Base-by-base conservation (phyloP, 2,797 vertebrate species). In the Rachycentron canadum region DNA sequence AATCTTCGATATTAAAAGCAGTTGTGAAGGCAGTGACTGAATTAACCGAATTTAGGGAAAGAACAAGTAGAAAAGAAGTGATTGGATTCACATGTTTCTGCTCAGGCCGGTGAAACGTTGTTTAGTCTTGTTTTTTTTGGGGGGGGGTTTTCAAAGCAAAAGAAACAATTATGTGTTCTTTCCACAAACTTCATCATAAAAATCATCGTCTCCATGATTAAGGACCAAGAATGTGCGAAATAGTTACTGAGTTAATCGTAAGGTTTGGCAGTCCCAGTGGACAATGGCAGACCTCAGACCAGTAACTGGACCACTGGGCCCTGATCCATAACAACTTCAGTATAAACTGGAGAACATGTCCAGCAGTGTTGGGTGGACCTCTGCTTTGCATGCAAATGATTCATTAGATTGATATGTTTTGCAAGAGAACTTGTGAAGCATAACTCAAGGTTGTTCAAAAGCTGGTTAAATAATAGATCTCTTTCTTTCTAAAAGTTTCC, bases 221-320 rank as follows among this genome's bases (percentile, higher is more conserved):
- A 82, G 28, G 36, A 67, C 30, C 58, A 78, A 53, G 50, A 72
- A 28, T 62, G 76, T 75, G 64, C 68, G 52, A 67, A 83, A 75
- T 65, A 65, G 62, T 76, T 65, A 32, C 19, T 57, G 68, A 79
- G 43, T 49, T 75, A 58, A 83, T 61, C 61, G 72, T 60, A 66
- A 59, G 53, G 49, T 50, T 81, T 85, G 80, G 69, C 82, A 83
- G 73, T 59, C 26, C 50, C 23, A 65, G 59, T 63, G 76, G 75
- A 79, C 57, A 3, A 83, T 5, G 82, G 60, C 73, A 69, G 75
- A 74, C 52, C 80, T 85, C 74, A 62, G 64, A 73, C 49, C 70
- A 79, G 85, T 53, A 64, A 67, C 61, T 25, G n/a, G 1, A 66
- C 60, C 40, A 21, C 66, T 49, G 70, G 69, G 56, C 26, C 21